Base-by-base conservation (phyloP, 2,888 invertebrate genomes). In the Eumerus sabulonum region DNA sequence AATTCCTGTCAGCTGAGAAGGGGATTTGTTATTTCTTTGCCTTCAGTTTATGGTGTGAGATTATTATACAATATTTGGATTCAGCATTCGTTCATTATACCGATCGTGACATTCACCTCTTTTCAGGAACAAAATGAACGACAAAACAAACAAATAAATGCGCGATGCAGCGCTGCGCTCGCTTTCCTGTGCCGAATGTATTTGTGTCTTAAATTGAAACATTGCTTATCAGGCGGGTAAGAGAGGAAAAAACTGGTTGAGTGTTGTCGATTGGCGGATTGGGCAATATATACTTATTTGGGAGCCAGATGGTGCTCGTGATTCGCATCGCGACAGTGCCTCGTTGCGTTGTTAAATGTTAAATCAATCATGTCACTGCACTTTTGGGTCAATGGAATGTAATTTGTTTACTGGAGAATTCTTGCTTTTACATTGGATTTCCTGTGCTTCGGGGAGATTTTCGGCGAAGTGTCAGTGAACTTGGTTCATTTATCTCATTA, bases 301-400 rank as follows among this genome's bases (percentile, higher is more conserved):
- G 27, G 7, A 27, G 40, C 60, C 50, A n/a, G 12, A 40, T 60
- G 47, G 53, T 51, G 17, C 51, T 54, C 11, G 35, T 4, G 13
- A 38, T 53, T 36, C 16, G 38, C 18, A 64, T 50, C 12, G 9
- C 50, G 42, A 12, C 42, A 38, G 11, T 56, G 19, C 44, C 50
- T 50, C 12, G 18, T 48, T 36, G 50, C 48, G 62, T 71, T 48
- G 11, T 63, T 67, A 67, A 74, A 68, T 48, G 11, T 63, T 67
- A 67, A 74, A 68, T 70, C 79, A 74, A 74, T 79, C 79, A 73
- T 74, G 79, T 79, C 68, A 79, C 54, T 79, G 79, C 79, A 74
- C 79, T 79, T 79, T 68, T 79, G 79, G 79, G 79, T 79, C 79
- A 79, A 74, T 79, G 74, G 74, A 74, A 70, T 68, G 74, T 40